Base-by-base conservation (phyloP, 92 coral and sea anemone species). In the Bergia puertoricense region DNA sequence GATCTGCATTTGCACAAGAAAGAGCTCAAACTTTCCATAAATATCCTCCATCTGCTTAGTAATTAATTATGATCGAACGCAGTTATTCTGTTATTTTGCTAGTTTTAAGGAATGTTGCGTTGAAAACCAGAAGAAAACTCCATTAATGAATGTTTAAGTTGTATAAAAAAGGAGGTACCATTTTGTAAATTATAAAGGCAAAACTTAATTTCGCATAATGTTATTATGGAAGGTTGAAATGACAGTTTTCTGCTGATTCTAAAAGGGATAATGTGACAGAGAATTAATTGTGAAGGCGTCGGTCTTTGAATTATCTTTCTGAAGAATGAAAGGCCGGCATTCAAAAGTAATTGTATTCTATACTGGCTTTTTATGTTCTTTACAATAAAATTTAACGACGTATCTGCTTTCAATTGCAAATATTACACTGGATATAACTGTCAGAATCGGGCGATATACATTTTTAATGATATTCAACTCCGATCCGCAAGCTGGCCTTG, bases 391-490 rank as follows among this genome's bases (percentile, higher is more conserved):
- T 8, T 36, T 71, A 84, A 66, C 79, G 57, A 69, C 16, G 67
- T 36, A 71, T 69, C 78, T 43, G 45, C 74, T 81, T 81, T 81
- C 74, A 81, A 41, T 7, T 48, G 40, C 23, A 84, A 84, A 48
- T 45, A 46, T 36, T 71, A 38, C 22, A 4, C 86, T 3, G n/a
- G 86, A 46, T 37, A 48, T 51, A 84, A 72, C 38, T 84, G 38
- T 84, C 48, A 14, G 30, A 84, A 41, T 68, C 51, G 51, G 76
- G 44, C 46, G 80, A 42, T 48, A 83, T 83, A 45, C 56, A 84
- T 69, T 71, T 84, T 84, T 69, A 84, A 84, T 84, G 65, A 11
- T 8, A 30, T 46, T 71, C 66, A 45, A 45, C 87, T 46, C 68
- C 83, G 39, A 43, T 50, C 36, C 79, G 43, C 65, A 84, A 84